phyloP scores from a whole-genome alignment of 1,140 invertebrate species.

The Trichonephila inaurata region DNA sequence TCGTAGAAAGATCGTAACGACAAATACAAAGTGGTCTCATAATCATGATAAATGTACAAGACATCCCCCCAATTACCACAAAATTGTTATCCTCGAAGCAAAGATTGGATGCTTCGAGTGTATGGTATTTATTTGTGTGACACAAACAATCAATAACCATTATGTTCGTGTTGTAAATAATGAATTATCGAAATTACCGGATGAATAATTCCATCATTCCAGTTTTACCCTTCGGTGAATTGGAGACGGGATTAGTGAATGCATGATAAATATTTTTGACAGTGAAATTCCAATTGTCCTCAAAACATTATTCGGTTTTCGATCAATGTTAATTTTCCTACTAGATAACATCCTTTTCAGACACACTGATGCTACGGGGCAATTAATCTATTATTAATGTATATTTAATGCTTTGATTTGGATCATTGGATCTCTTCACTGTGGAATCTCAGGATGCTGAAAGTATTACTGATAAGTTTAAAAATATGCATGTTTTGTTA shows the following conservation, averaged over 20 bases:
- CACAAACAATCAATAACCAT: background rate
- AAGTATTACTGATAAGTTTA: background rate
- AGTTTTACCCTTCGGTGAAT: background rate
- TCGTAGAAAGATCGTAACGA: too few relatives aligned
- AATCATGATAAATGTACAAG: too few relatives aligned
- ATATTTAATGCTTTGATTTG: background rate
- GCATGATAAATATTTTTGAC: slow-evolving; percentile 21
- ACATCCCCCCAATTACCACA: too few relatives aligned
- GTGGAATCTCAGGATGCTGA: background rate
- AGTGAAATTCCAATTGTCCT: background rate
- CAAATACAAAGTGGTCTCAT: too few relatives aligned
- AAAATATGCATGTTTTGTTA: too few relatives aligned
- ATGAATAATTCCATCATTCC: background rate
- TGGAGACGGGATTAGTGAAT: background rate
- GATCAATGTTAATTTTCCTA: background rate
- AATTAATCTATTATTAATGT: background rate
- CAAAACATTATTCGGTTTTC: background rate
- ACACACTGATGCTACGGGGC: background rate
- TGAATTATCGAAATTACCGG: background rate
- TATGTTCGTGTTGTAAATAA: background rate
- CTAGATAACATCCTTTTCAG: background rate
- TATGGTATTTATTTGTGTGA: background rate
- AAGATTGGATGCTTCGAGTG: background rate
- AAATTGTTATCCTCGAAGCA: background rate
- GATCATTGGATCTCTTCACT: background rate